A percentile compares a stretch with the other conserved stretches of the same genome.
These are phyloP conservation scores for Cheilosia soror DNA, from an alignment of 2,888 invertebrate species.

Conservation along the genomic window DNA sequence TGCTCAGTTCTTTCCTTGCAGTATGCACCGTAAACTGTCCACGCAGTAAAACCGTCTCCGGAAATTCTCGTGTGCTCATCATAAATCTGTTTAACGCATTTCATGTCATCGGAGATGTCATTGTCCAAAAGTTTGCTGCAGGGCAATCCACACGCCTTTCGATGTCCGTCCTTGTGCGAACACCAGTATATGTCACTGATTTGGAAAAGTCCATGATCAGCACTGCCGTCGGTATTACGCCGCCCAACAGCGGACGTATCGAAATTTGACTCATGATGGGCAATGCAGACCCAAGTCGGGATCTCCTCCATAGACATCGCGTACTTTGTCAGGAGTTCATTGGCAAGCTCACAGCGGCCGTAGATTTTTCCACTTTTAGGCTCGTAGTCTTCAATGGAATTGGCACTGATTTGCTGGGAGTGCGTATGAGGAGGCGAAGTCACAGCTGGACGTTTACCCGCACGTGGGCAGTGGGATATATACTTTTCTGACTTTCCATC, in stretches of 20 bases:
- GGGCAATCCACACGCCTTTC: conserved; percentile 86
- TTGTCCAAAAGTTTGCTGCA: conserved; percentile 88
- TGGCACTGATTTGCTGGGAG: conserved; percentile 8
- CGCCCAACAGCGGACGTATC: conserved; percentile 87
- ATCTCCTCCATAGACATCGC: conserved; percentile 85
- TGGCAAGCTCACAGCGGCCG: conserved; percentile 89
- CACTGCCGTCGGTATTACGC: conserved; percentile 83
- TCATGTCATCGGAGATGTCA: conserved; percentile 88
- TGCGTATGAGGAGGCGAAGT: conserved; percentile 18
- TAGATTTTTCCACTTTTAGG: conserved; percentile 84
- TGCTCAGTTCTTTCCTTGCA: conserved; percentile 85
- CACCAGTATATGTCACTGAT: conserved; percentile 91
- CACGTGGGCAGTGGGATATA: conserved; percentile 79
- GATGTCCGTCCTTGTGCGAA: conserved; percentile 83
- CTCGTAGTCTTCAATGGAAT: conserved; percentile 44
- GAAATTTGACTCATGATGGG: conserved; percentile 88
- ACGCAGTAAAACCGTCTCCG: conserved; percentile 90
- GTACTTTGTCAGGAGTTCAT: conserved; percentile 86
- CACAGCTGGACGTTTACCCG: background rate
- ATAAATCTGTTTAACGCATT: conserved; percentile 87
- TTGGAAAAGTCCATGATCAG: conserved; percentile 90
- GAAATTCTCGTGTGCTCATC: conserved; percentile 88
- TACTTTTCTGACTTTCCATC: conserved; percentile 80
- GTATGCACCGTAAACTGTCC: conserved; percentile 88
- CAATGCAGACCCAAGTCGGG: conserved; percentile 89